Percentiles rank a stretch among this genome's conserved stretches.
Evolutionary conservation across 2,797 vertebrate genomes (phyloP).

Genomic region (Rhinoraja longicauda): DNA sequence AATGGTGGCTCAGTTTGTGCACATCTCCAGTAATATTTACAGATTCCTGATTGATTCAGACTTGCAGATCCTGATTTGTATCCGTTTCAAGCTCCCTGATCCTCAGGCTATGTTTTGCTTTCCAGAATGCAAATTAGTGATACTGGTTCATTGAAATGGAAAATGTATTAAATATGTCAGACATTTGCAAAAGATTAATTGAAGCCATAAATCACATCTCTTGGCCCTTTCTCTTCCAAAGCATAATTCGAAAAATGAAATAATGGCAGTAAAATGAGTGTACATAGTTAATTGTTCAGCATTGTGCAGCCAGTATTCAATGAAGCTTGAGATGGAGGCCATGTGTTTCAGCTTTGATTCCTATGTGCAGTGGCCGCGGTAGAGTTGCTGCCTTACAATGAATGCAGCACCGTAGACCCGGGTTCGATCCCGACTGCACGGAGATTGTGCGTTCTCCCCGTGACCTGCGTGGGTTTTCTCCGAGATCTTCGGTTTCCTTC

Average conservation of each 20-base stretch:
- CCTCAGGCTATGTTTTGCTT: background rate
- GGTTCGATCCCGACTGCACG: no score
- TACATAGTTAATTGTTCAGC: background rate
- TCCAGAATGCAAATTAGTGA: background rate
- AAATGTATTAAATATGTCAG: slow-evolving; percentile 25
- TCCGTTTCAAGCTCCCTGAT: background rate
- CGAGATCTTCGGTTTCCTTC: no score
- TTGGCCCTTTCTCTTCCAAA: slow-evolving; percentile 1
- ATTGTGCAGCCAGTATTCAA: background rate
- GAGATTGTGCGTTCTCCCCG: no score
- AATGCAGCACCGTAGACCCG: no score
- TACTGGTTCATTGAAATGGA: background rate
- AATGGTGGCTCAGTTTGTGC: background rate
- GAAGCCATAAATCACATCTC: slow-evolving; percentile 23
- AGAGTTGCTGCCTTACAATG: no score
- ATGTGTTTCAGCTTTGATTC: background rate
- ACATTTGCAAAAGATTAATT: slow-evolving; percentile 28
- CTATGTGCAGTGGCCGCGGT: no score
- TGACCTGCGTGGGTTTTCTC: no score
- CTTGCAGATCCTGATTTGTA: background rate
- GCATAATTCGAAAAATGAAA: slow-evolving; percentile 22
- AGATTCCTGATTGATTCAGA: background rate
- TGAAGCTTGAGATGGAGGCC: background rate
- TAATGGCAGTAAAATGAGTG: background rate
- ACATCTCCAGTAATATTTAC: background rate